phyloP scores from a whole-genome alignment of 2,797 vertebrate genomes.

The Epinephelus awoara region DNA sequence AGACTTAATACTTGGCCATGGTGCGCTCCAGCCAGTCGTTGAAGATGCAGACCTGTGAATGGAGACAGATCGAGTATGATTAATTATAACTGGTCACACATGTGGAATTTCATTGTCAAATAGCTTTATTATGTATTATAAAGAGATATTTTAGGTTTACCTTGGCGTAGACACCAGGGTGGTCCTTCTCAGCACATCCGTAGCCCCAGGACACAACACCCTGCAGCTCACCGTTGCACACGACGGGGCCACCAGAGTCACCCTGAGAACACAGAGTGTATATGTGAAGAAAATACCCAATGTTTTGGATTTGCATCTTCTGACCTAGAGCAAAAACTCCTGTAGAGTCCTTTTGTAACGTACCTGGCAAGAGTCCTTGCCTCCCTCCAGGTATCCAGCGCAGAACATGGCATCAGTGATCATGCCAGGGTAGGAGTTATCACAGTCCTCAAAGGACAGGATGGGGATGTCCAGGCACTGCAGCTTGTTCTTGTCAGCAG shows the following conservation, averaged over 20 bases:
- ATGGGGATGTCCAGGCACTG: slow-evolving; percentile 78
- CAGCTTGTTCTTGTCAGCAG: slow-evolving; percentile 57
- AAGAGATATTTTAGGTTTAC: slow-evolving; percentile 44
- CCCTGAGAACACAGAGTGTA: slow-evolving; percentile 69
- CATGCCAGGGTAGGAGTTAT: slow-evolving; percentile 72
- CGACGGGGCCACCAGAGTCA: slow-evolving; percentile 88
- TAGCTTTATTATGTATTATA: too few species aligned
- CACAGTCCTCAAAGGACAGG: slow-evolving; percentile 58
- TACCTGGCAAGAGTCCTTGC: slow-evolving; percentile 79
- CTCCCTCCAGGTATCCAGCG: slow-evolving; percentile 76
- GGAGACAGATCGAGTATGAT: background rate
- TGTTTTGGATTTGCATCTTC: background rate
- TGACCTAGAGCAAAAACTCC: background rate
- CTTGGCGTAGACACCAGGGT: slow-evolving; percentile 87
- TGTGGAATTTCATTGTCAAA: background rate
- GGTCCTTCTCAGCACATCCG: slow-evolving; percentile 78
- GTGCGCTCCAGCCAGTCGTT: slow-evolving; percentile 64
- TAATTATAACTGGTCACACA: background rate
- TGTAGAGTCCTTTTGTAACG: background rate
- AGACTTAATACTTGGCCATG: slow-evolving; percentile 67
- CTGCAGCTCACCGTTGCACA: slow-evolving; percentile 84
- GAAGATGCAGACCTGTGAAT: slow-evolving; percentile 74
- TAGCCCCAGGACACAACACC: slow-evolving; percentile 88
- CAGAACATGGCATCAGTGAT: slow-evolving; percentile 76
- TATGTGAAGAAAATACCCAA: background rate